These are phyloP conservation scores for Brotula barbata DNA, from an alignment of 2,797 vertebrate species.

Conservation along the genomic window DNA sequence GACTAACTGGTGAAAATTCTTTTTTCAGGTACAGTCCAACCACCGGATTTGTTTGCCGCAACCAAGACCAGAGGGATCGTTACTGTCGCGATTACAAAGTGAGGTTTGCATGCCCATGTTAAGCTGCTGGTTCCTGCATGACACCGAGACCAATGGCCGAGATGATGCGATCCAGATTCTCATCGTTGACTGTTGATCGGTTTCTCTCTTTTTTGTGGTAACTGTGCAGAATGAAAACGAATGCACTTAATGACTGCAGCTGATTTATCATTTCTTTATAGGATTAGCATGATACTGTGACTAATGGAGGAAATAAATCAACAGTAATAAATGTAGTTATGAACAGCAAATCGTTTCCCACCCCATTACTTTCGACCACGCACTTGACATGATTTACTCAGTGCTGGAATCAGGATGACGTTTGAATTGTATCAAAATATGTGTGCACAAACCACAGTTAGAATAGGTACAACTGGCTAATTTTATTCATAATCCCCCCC, in stretches of 20 bases:
- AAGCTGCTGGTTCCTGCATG: not conserved
- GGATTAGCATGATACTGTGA: conserved; percentile 4
- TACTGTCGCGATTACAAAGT: conserved; percentile 45
- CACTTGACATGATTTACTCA: no score
- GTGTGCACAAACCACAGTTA: not conserved
- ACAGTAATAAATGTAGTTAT: conserved; percentile 30
- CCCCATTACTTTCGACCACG: not conserved
- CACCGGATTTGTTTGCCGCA: conserved; percentile 39
- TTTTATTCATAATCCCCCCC: not conserved
- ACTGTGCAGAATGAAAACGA: not conserved
- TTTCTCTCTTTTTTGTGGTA: not conserved
- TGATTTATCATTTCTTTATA: not conserved
- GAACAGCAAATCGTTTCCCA: conserved; percentile 17
- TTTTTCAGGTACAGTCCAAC: conserved; percentile 46
- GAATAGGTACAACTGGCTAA: not conserved
- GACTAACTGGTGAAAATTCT: not conserved
- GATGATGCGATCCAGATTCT: not conserved
- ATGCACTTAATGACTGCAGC: not conserved
- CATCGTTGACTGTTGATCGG: not conserved
- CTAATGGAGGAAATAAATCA: conserved; percentile 16
- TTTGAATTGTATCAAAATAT: conserved; percentile 11
- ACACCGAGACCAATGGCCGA: not conserved
- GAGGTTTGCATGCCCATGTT: conserved; percentile 50
- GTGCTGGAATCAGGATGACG: no score
- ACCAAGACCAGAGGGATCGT: not conserved